These are phyloP conservation scores for Drosophila arawakana DNA, from an alignment of 1,140 invertebrate genomes.

Conservation along the genomic window DNA sequence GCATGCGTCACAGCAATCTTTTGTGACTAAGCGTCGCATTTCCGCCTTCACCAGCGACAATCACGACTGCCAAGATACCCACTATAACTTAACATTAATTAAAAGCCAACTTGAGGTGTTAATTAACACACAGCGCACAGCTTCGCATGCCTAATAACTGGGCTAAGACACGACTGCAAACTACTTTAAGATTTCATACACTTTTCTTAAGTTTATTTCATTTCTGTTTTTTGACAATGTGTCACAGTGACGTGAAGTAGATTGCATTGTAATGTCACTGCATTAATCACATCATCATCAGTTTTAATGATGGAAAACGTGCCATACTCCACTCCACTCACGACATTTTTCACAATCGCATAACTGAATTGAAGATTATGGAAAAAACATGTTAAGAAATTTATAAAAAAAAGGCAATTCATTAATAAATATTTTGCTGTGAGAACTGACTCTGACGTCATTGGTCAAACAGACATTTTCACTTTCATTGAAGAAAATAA, in stretches of 20 bases:
- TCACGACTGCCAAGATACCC: constrained; percentile 39
- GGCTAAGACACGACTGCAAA: constrained; percentile 53
- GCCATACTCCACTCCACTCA: constrained; percentile 55
- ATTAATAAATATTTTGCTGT: constrained; percentile 18
- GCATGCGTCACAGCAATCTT: constrained; percentile 62
- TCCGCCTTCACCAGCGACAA: constrained; percentile 55
- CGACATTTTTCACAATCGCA: constrained; percentile 33
- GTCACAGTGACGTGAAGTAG: constrained; percentile 46
- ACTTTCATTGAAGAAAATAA: constrained; percentile 58
- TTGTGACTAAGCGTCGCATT: constrained; percentile 68
- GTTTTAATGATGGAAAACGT: constrained; percentile 77
- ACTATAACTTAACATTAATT: constrained; percentile 54
- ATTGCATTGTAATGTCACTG: constrained; percentile 64
- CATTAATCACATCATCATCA: constrained; percentile 70
- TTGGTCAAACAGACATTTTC: constrained; percentile 45
- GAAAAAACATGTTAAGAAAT: constrained; percentile 23
- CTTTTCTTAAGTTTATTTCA: background rate
- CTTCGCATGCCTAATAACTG: constrained; percentile 70
- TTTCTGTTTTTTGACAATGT: constrained; percentile 63
- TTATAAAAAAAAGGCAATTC: constrained; percentile 1
- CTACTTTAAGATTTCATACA: background rate
- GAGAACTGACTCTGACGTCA: constrained; percentile 41
- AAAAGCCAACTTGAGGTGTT: constrained; percentile 58
- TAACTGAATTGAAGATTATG: constrained; percentile 31
- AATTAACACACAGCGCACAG: constrained; percentile 51